Percentiles rank a stretch among this genome's conserved stretches.
Evolutionary conservation across 2,113 vertebrate species (phyloP).

Genomic region (Engystomops pustulosus): DNA sequence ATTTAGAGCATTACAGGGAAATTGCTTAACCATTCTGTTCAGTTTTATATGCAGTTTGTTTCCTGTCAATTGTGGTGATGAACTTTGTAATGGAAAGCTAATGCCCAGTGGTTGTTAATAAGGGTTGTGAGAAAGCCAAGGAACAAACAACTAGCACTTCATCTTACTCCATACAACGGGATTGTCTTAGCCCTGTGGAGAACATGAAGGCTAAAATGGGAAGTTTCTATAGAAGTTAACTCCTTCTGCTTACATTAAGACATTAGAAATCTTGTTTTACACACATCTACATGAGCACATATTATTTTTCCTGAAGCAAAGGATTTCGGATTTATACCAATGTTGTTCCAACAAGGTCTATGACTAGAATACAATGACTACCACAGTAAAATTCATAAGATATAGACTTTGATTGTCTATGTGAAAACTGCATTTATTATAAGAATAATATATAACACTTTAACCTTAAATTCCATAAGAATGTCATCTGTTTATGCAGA

Average conservation of each 20-base stretch:
- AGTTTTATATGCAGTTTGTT: conserved; percentile 62
- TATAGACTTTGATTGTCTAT: too few relatives aligned
- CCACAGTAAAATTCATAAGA: too few relatives aligned
- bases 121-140: conserved; percentile 38
- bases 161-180: conserved; percentile 36
- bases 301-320: too few relatives aligned
- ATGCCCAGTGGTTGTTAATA: conserved; percentile 42
- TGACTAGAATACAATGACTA: too few relatives aligned
- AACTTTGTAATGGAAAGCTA: conserved; percentile 63
- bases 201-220: not conserved
- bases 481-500: too few relatives aligned
- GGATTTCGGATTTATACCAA: too few relatives aligned
- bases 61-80: conserved; percentile 59
- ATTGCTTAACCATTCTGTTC: conserved; percentile 61
- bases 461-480: too few relatives aligned
- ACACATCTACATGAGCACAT: too few relatives aligned
- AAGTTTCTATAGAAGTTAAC: conserved; percentile 28
- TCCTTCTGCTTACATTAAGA: not conserved
- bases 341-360: too few relatives aligned
- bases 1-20: conserved; percentile 62
- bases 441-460: too few relatives aligned
- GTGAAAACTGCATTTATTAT: too few relatives aligned
- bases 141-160: conserved; percentile 46
- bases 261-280: not conserved
- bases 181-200: conserved; percentile 18